phyloP scores from a whole-genome alignment of 23 tunicate species.

The Phallusia fumigata region DNA sequence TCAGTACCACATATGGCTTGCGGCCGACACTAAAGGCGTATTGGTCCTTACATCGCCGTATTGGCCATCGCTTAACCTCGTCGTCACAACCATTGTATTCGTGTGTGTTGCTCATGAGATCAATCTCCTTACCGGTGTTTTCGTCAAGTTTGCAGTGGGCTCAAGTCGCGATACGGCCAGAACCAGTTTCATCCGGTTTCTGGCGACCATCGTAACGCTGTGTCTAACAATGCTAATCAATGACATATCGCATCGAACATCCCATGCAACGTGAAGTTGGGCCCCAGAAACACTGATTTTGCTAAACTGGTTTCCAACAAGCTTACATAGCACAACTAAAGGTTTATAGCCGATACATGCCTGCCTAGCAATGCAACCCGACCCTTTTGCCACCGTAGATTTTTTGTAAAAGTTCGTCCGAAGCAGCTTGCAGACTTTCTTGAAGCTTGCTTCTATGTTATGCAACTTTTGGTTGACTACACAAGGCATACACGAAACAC shows the following conservation, averaged over 20 bases:
- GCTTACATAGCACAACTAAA: too few species aligned
- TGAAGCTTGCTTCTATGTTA: too few species aligned
- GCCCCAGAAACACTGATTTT: too few species aligned
- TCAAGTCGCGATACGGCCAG: conserved; percentile 5
- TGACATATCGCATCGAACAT: background rate
- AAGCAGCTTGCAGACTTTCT: too few species aligned
- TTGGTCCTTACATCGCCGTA: conserved; percentile 57
- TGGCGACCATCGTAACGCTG: background rate
- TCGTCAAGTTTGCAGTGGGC: conserved; percentile 50
- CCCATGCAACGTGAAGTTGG: too few species aligned
- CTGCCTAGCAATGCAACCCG: too few species aligned
- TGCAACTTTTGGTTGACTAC: too few species aligned
- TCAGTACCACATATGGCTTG: conserved; percentile 88
- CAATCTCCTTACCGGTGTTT: conserved; percentile 47
- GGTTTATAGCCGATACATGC: too few species aligned
- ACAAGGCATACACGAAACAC: too few species aligned
- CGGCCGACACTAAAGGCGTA: conserved; percentile 81
- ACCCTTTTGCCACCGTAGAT: too few species aligned
- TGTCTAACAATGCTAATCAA: background rate
- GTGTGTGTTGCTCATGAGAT: conserved; percentile 80
- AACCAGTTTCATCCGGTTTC: background rate
- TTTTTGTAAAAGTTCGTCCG: too few species aligned
- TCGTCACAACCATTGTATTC: conserved; percentile 63
- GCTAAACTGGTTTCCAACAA: too few species aligned
- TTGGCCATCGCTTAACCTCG: conserved; percentile 68